A percentile compares a stretch with the other conserved stretches of the same genome.
Conservation (phyloP, 2,797 vertebrate genomes). For the Sebastes hubbsi region DNA sequence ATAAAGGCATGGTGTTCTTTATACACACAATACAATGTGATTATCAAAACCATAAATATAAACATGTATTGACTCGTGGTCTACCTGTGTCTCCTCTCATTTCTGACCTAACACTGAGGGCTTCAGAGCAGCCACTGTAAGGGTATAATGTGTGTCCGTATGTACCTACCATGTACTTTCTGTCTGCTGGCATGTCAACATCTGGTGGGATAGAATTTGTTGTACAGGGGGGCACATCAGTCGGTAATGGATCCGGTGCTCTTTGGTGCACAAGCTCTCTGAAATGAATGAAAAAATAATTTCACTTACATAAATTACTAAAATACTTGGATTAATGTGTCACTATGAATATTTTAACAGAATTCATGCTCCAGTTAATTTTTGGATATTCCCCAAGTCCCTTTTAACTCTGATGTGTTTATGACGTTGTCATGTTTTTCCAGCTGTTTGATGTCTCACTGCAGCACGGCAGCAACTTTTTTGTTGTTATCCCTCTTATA, state of each 20-base stretch:
- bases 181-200: constrained; percentile 20
- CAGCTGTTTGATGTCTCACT: constrained; percentile 3
- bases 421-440: not conserved
- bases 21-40: not conserved
- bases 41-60: constrained; percentile 7
- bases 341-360: constrained; percentile 19
- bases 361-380: constrained; percentile 33
- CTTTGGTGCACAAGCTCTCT: not conserved
- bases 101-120: constrained; percentile 1
- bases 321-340: constrained; percentile 3
- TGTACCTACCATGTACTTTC: constrained; percentile 9
- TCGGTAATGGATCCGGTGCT: not conserved
- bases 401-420: constrained; percentile 18
- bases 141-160: constrained; percentile 22
- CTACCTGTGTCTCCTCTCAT: not conserved
- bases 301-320: constrained; percentile 5
- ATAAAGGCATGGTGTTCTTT: not conserved
- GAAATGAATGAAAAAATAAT: not conserved
- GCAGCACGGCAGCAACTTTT: not conserved
- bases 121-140: constrained; percentile 32
- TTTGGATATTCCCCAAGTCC: not conserved
- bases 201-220: constrained; percentile 36
- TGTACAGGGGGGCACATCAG: not conserved
- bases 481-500: not conserved
- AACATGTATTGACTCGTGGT: constrained; percentile 1